Evolutionary conservation across 1,140 invertebrate species (phyloP).

Genomic region (Aphis gossypii): DNA sequence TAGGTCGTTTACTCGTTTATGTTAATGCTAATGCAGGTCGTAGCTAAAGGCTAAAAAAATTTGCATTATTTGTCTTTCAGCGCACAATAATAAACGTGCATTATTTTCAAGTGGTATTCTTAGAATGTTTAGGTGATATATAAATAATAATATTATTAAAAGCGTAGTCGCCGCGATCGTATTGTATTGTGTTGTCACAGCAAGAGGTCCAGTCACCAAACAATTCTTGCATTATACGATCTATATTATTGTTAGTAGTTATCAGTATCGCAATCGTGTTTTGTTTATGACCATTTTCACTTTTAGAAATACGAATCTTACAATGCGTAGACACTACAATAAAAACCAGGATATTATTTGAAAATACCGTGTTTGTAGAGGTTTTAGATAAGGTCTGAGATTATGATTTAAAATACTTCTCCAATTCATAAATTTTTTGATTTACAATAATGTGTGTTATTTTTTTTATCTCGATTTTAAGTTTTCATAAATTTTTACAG

Average conservation of each 20-base stretch:
- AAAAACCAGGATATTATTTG: not conserved
- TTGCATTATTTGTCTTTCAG: slow-evolving; percentile 53
- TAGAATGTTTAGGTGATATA: slow-evolving; percentile 24
- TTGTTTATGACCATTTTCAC: not conserved
- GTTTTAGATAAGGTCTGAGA: not conserved
- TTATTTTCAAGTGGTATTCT: slow-evolving; percentile 39
- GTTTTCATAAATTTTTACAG: not conserved
- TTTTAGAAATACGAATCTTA: not conserved
- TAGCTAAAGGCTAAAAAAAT: slow-evolving; percentile 47
- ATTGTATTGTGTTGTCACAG: slow-evolving; percentile 34
- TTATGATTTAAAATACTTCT: not conserved
- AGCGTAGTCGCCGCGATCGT: not conserved
- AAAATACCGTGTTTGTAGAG: not conserved
- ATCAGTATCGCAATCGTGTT: not conserved
- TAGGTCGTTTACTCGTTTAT: not conserved
- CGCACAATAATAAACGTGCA: slow-evolving; percentile 27
- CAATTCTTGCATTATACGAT: slow-evolving; percentile 26
- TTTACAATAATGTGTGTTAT: not conserved
- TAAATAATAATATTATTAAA: slow-evolving; percentile 35
- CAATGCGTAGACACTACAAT: not conserved
- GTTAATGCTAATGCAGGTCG: slow-evolving; percentile 47
- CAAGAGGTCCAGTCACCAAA: slow-evolving; percentile 31
- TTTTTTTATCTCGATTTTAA: not conserved
- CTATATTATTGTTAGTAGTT: slow-evolving; percentile 7
- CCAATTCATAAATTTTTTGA: not conserved